These are phyloP conservation scores for Pyrocephalus nanus DNA, from an alignment of 2,797 vertebrate genomes.

Conservation along the genomic window DNA sequence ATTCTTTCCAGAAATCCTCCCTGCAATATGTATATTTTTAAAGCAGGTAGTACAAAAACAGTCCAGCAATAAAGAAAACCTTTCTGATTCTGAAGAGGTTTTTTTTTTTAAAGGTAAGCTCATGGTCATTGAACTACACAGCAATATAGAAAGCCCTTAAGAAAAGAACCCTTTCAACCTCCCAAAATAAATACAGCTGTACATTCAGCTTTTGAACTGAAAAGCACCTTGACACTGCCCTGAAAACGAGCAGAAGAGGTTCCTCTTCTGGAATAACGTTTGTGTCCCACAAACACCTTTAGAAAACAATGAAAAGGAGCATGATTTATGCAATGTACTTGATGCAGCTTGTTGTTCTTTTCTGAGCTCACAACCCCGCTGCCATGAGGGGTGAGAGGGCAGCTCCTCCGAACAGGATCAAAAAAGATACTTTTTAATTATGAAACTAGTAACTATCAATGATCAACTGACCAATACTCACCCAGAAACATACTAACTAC, in stretches of 20 bases:
- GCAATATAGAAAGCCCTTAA: background rate
- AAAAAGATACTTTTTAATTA: background rate
- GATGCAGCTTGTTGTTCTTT: background rate
- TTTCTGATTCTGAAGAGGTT: background rate
- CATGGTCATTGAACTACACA: background rate
- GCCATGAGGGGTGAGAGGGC: background rate
- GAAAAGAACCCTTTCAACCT: slow-evolving; percentile 31
- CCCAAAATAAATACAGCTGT: slow-evolving; percentile 47
- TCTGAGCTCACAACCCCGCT: background rate
- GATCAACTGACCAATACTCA: background rate
- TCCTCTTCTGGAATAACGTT: background rate
- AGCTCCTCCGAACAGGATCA: background rate
- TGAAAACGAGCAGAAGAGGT: slow-evolving; percentile 30
- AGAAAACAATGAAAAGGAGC: background rate
- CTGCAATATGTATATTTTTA: background rate
- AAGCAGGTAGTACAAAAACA: slow-evolving; percentile 6
- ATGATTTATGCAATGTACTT: background rate
- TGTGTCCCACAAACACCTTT: background rate
- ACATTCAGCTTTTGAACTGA: slow-evolving; percentile 26
- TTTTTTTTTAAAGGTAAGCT: background rate
- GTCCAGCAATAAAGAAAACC: background rate
- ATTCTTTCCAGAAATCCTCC: background rate
- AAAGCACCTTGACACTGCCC: slow-evolving; percentile 42
- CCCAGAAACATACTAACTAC: background rate
- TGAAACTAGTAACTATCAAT: background rate